Evolutionary conservation across 2,113 vertebrate species (phyloP).

Genomic region (Zosterops hypoxanthus): DNA sequence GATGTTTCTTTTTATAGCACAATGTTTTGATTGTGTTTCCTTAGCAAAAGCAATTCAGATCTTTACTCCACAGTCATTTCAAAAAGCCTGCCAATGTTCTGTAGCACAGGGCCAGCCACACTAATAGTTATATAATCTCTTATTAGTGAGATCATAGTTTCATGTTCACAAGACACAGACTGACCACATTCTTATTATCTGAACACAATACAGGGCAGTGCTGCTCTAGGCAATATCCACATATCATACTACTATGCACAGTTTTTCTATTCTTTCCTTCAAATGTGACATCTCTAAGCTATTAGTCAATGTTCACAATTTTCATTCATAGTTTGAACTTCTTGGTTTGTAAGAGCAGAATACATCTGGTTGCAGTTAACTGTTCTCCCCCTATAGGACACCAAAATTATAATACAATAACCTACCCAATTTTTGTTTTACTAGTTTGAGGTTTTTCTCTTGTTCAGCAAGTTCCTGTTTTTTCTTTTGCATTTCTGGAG

Average conservation of each 20-base stretch:
- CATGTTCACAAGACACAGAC: neutral
- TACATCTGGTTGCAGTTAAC: neutral
- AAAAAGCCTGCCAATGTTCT: neutral
- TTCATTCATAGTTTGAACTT: neutral
- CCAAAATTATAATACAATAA: neutral
- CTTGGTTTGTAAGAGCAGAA: neutral
- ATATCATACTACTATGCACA: neutral
- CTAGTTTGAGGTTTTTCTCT: conserved; percentile 73
- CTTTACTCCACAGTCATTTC: neutral
- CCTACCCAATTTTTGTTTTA: conserved; percentile 82
- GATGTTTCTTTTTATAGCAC: conserved; percentile 23
- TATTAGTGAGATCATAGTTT: neutral
- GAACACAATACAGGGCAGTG: neutral
- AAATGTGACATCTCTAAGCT: neutral
- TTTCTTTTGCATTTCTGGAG: conserved; percentile 74
- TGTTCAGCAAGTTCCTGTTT: conserved; percentile 75
- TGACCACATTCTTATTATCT: neutral
- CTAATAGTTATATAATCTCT: neutral
- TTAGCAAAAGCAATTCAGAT: conserved; percentile 34
- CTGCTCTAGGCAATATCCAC: neutral
- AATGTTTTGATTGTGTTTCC: conserved; percentile 46
- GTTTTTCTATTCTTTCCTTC: neutral
- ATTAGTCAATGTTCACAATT: neutral
- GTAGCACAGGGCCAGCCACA: neutral
- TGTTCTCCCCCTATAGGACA: neutral